Conservation (phyloP, 2,888 invertebrate species). For the Empis stercorea region DNA sequence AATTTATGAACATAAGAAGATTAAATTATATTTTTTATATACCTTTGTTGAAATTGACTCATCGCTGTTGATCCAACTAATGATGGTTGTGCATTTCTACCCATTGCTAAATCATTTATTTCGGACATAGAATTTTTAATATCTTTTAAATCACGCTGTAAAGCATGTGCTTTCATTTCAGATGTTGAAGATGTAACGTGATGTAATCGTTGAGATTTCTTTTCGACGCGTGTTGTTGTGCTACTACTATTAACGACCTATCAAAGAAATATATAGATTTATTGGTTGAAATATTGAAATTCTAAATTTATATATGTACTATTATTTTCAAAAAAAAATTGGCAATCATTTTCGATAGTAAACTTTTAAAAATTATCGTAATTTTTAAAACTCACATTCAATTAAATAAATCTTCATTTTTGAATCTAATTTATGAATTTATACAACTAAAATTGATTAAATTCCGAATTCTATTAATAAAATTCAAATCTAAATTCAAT, state of each 20-base stretch:
- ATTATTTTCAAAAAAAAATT: too few species aligned
- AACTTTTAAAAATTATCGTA: too few species aligned
- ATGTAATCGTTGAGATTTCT: conserved; percentile 13
- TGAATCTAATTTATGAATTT: too few species aligned
- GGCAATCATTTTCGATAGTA: too few species aligned
- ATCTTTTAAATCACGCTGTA: conserved; percentile 59
- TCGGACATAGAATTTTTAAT: conserved; percentile 70
- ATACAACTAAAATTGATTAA: too few species aligned
- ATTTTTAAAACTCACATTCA: too few species aligned
- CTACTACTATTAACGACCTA: conserved; percentile 37
- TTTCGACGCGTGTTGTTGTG: conserved; percentile 36
- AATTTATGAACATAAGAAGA: not conserved
- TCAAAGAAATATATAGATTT: conserved; percentile 6
- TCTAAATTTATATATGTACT: not conserved
- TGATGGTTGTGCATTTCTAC: conserved; percentile 18
- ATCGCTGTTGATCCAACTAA: conserved; percentile 11
- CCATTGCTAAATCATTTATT: conserved; percentile 57
- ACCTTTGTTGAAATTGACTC: conserved; percentile 16
- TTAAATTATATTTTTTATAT: not conserved
- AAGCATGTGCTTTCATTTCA: conserved; percentile 69
- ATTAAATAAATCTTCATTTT: too few species aligned
- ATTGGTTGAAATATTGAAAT: conserved; percentile 4
- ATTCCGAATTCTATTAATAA: too few species aligned
- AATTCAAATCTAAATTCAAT: too few species aligned
- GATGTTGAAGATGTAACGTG: conserved; percentile 37